These are phyloP conservation scores for Setophaga kirtlandii DNA, from an alignment of 2,113 vertebrate genomes.

Conservation along the genomic window DNA sequence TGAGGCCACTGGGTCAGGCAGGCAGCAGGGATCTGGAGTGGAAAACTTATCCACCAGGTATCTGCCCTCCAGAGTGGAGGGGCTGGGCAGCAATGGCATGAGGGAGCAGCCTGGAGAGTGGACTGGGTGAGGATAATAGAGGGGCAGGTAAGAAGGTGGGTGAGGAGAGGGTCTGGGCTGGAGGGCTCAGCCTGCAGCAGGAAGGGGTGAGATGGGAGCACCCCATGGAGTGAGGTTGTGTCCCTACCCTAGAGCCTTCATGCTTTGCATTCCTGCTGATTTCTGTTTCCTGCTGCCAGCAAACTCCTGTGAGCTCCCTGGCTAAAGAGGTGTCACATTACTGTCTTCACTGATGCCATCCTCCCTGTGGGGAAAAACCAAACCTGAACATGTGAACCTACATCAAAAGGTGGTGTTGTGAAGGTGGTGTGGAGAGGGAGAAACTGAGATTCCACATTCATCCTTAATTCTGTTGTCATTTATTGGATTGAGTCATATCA, in stretches of 20 bases:
- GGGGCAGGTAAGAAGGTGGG: too few species aligned
- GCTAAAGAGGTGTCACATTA: neutral
- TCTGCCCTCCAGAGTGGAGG: neutral
- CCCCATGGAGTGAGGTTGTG: fast-evolving
- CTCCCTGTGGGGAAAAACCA: neutral
- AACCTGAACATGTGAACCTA: neutral
- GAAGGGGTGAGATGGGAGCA: neutral
- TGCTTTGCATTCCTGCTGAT: neutral
- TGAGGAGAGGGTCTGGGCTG: neutral
- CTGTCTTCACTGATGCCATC: neutral
- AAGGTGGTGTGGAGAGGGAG: neutral
- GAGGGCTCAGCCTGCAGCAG: neutral
- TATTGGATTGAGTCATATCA: neutral
- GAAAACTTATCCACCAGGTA: neutral
- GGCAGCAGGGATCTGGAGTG: neutral
- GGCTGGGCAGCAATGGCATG: neutral
- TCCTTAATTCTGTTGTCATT: neutral
- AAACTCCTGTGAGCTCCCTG: neutral
- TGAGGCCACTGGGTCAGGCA: neutral
- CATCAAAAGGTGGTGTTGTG: neutral
- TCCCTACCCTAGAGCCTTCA: neutral
- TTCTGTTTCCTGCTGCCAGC: neutral
- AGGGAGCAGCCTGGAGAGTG: neutral
- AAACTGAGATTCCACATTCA: neutral
- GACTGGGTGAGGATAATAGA: neutral